Percentiles rank a stretch among this genome's conserved stretches.
Evolutionary conservation across 2,888 invertebrate species (phyloP).

Genomic region (Drosophila macrospina): DNA sequence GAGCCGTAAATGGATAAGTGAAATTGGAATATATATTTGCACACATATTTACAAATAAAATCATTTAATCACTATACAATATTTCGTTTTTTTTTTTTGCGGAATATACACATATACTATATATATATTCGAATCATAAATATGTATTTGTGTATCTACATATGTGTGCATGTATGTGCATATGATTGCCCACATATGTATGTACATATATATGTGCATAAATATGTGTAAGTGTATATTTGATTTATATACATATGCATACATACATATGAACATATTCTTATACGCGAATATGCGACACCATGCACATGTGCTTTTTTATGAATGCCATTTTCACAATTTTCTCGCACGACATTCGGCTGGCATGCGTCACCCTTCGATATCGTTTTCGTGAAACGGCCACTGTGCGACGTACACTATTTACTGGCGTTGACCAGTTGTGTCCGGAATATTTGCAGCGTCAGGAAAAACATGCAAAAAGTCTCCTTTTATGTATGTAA

Average conservation of each 20-base stretch:
- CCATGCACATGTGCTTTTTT: slow-evolving; percentile 50
- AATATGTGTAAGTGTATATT: slow-evolving; percentile 11
- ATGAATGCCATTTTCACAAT: slow-evolving; percentile 66
- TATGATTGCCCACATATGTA: too few species aligned
- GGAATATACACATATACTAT: neutral
- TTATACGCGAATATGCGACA: slow-evolving; percentile 40
- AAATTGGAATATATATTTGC: slow-evolving; percentile 11
- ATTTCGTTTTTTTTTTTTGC: neutral
- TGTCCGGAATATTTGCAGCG: slow-evolving; percentile 66
- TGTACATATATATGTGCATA: slow-evolving; percentile 1
- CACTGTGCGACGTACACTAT: slow-evolving; percentile 47
- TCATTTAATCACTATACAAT: slow-evolving; percentile 16
- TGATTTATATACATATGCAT: slow-evolving; percentile 3
- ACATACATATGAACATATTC: slow-evolving; percentile 20
- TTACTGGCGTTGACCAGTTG: slow-evolving; percentile 67
- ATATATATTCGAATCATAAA: neutral
- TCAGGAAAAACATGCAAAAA: slow-evolving; percentile 63
- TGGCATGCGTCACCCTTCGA: slow-evolving; percentile 65
- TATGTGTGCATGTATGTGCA: neutral
- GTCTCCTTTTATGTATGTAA: slow-evolving; percentile 44
- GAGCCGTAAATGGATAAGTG: slow-evolving; percentile 16
- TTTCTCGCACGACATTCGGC: slow-evolving; percentile 54
- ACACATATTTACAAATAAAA: slow-evolving; percentile 19
- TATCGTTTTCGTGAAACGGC: slow-evolving; percentile 45
- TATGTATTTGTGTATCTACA: neutral